A percentile compares a stretch with the other conserved stretches of the same genome.
phyloP scores from a whole-genome alignment of 1,140 invertebrate species.

The Cydia pomonella region DNA sequence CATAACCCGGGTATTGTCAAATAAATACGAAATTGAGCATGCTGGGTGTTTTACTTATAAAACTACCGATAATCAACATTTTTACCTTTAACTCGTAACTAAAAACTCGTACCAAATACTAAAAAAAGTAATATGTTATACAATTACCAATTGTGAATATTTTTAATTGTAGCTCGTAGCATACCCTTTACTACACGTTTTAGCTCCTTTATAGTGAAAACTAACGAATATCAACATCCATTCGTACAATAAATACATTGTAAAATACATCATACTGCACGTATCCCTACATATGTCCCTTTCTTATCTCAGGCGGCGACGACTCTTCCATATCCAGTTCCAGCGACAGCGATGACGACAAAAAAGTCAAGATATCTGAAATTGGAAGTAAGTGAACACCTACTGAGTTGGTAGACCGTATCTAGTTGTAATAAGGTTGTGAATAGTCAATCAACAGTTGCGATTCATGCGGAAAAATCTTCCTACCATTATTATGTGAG shows the following conservation, averaged over 20 bases:
- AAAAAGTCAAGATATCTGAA: constrained; percentile 36
- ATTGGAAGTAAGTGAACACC: constrained; percentile 38
- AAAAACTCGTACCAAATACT: not conserved
- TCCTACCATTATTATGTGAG: too few relatives aligned
- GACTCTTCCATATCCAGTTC: constrained; percentile 61
- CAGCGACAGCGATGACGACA: constrained; percentile 66
- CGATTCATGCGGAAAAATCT: too few relatives aligned
- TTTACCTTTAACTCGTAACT: too few relatives aligned
- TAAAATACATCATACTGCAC: not conserved
- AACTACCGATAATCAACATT: not conserved
- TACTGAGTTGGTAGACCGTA: not conserved
- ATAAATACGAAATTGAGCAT: not conserved
- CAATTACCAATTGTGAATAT: too few relatives aligned
- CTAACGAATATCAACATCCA: not conserved
- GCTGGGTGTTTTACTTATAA: too few relatives aligned
- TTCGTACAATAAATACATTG: not conserved
- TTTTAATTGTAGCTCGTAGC: too few relatives aligned
- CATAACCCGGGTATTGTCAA: not conserved
- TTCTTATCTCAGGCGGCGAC: constrained; percentile 41
- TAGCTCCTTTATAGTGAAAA: too few relatives aligned
- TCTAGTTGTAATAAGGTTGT: not conserved
- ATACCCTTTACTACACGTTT: too few relatives aligned
- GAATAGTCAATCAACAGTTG: too few relatives aligned
- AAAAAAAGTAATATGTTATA: not conserved
- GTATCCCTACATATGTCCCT: not conserved